Conservation (phyloP, 2,113 vertebrate species). For the Caranx ignobilis region DNA sequence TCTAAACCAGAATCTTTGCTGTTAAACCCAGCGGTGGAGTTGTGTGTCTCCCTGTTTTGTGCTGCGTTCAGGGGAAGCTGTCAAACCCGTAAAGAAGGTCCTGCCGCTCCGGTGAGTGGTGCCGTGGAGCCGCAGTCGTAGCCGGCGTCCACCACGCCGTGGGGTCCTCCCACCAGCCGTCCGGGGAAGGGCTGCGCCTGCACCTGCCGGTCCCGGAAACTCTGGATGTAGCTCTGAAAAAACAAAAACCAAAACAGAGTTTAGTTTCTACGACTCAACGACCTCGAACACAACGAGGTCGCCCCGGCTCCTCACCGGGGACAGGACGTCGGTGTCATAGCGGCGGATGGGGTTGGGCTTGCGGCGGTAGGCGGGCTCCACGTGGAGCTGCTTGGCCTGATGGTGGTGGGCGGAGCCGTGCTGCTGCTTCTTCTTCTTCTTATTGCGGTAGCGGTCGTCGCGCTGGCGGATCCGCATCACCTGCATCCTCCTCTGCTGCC, state of each 20-base stretch:
- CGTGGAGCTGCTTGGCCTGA: slow-evolving; percentile 83
- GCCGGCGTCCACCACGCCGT: slow-evolving; percentile 89
- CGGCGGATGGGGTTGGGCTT: slow-evolving; percentile 96
- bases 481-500: slow-evolving; percentile 93
- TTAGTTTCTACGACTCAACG: no score
- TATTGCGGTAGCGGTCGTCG: slow-evolving; percentile 91
- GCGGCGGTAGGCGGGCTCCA: slow-evolving; percentile 94
- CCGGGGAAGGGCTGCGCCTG: slow-evolving; percentile 84
- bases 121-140: slow-evolving; percentile 92
- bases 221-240: slow-evolving; percentile 98
- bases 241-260: no score
- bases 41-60: slow-evolving; percentile 10
- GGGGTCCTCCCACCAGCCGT: slow-evolving; percentile 86
- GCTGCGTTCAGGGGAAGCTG: slow-evolving; percentile 4
- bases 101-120: slow-evolving; percentile 89
- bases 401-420: slow-evolving; percentile 78
- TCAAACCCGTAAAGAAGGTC: slow-evolving; percentile 88
- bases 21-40: slow-evolving; percentile 19
- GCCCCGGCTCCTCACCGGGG: slow-evolving; percentile 86
- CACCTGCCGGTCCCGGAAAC: slow-evolving; percentile 95
- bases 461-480: slow-evolving; percentile 96
- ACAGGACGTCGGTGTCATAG: slow-evolving; percentile 97
- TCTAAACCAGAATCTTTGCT: slow-evolving; percentile 29
- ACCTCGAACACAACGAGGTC: neutral
- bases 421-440: slow-evolving; percentile 89